Evolutionary conservation across 1,140 invertebrate species (phyloP).

Genomic region (Colletes latitarsis): DNA sequence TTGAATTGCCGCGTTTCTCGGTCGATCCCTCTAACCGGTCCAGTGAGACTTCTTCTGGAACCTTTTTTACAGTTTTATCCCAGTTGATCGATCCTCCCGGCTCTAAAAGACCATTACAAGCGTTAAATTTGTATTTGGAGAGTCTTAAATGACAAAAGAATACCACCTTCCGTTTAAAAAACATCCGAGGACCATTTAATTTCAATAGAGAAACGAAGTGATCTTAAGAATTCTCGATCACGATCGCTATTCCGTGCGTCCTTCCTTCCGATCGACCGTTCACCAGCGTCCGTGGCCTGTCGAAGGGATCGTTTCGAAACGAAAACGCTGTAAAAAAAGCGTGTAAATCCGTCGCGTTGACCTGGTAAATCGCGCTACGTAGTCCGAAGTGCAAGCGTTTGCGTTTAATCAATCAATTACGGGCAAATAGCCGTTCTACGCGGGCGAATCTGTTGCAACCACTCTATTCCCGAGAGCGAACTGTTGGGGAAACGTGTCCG

Average conservation of each 20-base stretch:
- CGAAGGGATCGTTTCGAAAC: slow-evolving; percentile 27
- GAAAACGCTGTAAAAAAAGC: not conserved
- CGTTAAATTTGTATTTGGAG: too few relatives aligned
- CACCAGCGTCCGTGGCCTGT: too few relatives aligned
- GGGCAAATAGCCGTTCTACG: not conserved
- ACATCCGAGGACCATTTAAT: too few relatives aligned
- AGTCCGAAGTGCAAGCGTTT: not conserved
- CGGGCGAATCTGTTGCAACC: slow-evolving; percentile 30
- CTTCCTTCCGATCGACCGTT: not conserved
- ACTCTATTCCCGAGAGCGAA: not conserved
- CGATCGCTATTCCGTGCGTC: too few relatives aligned
- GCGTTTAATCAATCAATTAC: slow-evolving; percentile 42
- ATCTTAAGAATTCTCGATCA: too few relatives aligned
- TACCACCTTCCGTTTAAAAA: too few relatives aligned
- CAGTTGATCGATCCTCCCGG: not conserved
- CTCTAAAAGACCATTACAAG: not conserved
- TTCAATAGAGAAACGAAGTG: too few relatives aligned
- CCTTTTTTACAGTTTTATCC: slow-evolving; percentile 4
- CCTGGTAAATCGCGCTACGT: not conserved
- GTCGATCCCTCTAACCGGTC: slow-evolving; percentile 45
- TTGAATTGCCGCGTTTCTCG: slow-evolving; percentile 39
- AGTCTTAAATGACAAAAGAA: too few relatives aligned
- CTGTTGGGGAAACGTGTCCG: not conserved
- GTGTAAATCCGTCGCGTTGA: not conserved
- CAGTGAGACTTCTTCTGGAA: slow-evolving; percentile 25